phyloP scores from a whole-genome alignment of 2,888 invertebrate genomes.

The Mactromeris polynyma region DNA sequence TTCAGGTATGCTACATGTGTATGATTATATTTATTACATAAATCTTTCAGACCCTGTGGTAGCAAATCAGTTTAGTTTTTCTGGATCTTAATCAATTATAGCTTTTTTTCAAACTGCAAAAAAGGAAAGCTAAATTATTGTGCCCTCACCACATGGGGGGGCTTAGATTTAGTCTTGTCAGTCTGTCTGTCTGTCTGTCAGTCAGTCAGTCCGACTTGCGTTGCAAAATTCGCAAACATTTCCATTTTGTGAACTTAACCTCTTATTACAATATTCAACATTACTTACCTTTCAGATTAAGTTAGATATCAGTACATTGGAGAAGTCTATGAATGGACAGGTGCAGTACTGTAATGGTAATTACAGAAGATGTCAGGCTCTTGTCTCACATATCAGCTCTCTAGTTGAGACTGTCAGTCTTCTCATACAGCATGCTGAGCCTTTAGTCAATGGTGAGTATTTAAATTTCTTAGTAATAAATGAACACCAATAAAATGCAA shows the following conservation, averaged over 20 bases:
- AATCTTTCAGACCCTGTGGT: too few species aligned
- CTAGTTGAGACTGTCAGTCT: conserved; percentile 76
- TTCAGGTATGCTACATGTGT: conserved; percentile 75
- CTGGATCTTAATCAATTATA: too few species aligned
- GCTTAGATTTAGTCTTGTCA: too few species aligned
- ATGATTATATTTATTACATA: too few species aligned
- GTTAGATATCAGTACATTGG: conserved; percentile 75
- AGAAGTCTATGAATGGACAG: conserved; percentile 64
- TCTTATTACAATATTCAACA: not conserved
- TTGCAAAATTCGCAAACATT: not conserved
- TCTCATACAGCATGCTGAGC: conserved; percentile 74
- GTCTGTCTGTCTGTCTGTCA: too few species aligned
- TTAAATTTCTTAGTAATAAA: not conserved
- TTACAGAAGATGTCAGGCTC: conserved; percentile 75
- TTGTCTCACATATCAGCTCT: conserved; percentile 77
- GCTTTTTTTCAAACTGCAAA: too few species aligned
- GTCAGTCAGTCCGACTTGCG: too few species aligned
- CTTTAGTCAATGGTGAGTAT: conserved; percentile 75
- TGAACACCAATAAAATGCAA: too few species aligned
- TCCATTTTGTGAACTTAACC: too few species aligned
- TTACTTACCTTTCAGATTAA: conserved; percentile 71
- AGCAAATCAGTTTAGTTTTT: too few species aligned
- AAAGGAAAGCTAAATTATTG: too few species aligned
- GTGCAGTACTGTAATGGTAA: conserved; percentile 74
- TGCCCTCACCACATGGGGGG: too few species aligned